Conservation (phyloP, 64 coral and sea anemone species). For the Cladopsammia gracilis region DNA sequence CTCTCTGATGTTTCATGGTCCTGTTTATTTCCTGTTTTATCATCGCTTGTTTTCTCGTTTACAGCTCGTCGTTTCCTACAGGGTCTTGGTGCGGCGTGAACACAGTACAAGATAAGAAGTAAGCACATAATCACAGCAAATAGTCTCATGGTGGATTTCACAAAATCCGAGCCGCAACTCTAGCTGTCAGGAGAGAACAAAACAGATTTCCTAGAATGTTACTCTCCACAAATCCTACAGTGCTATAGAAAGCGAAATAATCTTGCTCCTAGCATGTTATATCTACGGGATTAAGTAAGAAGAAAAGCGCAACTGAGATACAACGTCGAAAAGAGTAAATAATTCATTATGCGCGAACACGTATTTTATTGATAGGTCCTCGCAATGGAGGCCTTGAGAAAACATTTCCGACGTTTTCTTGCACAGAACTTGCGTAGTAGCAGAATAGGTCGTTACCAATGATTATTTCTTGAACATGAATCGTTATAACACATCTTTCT, state of each 20-base stretch:
- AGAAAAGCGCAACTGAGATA: constrained; percentile 5
- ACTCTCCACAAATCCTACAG: background rate
- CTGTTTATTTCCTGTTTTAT: constrained; percentile 1
- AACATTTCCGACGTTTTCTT: background rate
- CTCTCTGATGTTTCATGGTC: background rate
- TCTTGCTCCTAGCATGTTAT: background rate
- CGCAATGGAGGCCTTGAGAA: background rate
- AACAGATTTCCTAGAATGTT: background rate
- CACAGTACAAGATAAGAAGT: constrained; percentile 15
- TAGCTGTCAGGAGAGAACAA: background rate
- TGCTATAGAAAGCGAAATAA: background rate
- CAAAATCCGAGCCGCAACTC: background rate
- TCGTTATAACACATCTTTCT: no score
- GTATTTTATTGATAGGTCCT: constrained; percentile 52
- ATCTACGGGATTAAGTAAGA: background rate
- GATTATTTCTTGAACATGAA: background rate
- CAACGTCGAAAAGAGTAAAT: constrained; percentile 12
- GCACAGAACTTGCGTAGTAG: background rate
- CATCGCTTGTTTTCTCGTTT: constrained; percentile 23
- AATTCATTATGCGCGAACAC: constrained; percentile 3
- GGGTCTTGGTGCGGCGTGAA: constrained; percentile 29
- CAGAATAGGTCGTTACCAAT: background rate
- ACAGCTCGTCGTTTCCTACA: constrained; percentile 20
- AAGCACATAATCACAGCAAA: constrained; percentile 5
- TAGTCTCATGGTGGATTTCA: background rate